Evolutionary conservation across 2,113 vertebrate species (phyloP).

Genomic region (Cynoglossus semilaevis): DNA sequence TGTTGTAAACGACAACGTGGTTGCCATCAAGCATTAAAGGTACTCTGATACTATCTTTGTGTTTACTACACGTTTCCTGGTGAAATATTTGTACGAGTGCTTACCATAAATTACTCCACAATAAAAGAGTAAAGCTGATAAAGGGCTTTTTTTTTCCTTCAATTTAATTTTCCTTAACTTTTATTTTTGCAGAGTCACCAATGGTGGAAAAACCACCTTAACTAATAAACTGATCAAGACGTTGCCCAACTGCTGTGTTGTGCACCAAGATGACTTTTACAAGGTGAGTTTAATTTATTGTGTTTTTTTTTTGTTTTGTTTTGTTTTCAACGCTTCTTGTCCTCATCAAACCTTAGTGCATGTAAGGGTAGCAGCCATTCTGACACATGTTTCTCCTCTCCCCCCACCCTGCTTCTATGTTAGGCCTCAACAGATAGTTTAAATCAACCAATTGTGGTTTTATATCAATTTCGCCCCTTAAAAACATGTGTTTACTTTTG

Average conservation of each 20-base stretch:
- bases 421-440: too few relatives aligned
- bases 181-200: constrained; percentile 73
- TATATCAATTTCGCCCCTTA: too few relatives aligned
- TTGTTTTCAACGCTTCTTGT: not conserved
- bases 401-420: not conserved
- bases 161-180: not conserved
- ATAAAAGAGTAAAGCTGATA: too few relatives aligned
- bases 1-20: too few relatives aligned
- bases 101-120: too few relatives aligned
- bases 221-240: constrained; percentile 75
- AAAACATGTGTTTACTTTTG: too few relatives aligned
- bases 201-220: constrained; percentile 83
- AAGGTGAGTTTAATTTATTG: constrained; percentile 70
- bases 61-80: too few relatives aligned
- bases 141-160: too few relatives aligned
- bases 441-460: too few relatives aligned
- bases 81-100: too few relatives aligned
- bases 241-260: constrained; percentile 81
- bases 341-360: constrained; percentile 5
- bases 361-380: not conserved
- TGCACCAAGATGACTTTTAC: constrained; percentile 83
- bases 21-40: too few relatives aligned
- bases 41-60: too few relatives aligned
- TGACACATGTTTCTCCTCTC: not conserved
- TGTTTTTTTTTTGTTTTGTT: not conserved